Evolutionary conservation across 2,888 invertebrate genomes (phyloP), one percentile per base, ranked within the genome.

Genomic region (Sycophila texana): DNA sequence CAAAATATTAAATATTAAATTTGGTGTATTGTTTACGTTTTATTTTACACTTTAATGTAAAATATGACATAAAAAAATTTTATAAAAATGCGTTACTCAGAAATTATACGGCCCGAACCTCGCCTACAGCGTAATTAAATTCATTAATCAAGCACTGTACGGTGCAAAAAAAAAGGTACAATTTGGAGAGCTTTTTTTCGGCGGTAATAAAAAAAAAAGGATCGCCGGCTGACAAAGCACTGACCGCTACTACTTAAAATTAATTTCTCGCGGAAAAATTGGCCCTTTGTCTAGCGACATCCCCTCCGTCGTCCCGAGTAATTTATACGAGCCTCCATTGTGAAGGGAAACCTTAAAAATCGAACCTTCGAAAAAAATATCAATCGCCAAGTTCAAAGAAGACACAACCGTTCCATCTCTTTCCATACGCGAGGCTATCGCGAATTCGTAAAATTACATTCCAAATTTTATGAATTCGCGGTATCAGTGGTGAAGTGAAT

Each of bases 351-450:
- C 57, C 39, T n/a, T 39, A 20, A 1, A 55, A 14, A 68, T 30
- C 1, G 49, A 39, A 30, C 67, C 67, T 53, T 53, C 39, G 49
- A 71, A 60, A 71, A 71, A 71, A 71, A 71, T 60, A 71, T 71
- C 71, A 60, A 71, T 71, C 71, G 39, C 51, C 71, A 16, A 71
- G 60, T 71, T 71, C 71, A 71, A 71, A 71, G 71, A 71, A 60
- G 49, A 49, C 49, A 1, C 49, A 39, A 16, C 39, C 55, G 4
- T 7, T 5, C 3, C 3, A 39, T 39, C 39, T 39, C 39, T 39
- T 39, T 39, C 39, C 4, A 39, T 4, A n/a, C 10, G n/a, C 3
- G 14, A 39, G n/a, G 10, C n/a, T n/a, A 22, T 22, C 22, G 12
- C 22, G 2, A 4, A 22, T 12, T 4, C 26, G 1, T 0, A 26